Evolutionary conservation across 2,888 invertebrate genomes (phyloP), one percentile per base, ranked within the genome.

Genomic region (Lepidonotus clava): DNA sequence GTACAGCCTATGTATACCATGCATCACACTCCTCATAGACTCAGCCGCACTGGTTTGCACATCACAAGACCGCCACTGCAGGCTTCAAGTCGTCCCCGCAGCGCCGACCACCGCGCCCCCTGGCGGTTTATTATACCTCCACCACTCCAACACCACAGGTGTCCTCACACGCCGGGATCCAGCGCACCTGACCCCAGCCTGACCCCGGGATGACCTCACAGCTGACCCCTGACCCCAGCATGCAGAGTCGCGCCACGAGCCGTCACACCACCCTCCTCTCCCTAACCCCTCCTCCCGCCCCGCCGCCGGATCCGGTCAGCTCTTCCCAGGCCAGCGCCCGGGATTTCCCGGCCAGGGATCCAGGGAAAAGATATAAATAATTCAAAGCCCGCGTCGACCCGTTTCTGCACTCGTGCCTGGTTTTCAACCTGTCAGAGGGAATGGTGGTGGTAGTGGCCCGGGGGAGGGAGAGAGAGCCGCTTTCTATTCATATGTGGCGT

Each of bases 341-440:
- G 56, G 8, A 11, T 56, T 4, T 14, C 18, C 56, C 56, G 4
- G 56, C 4, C 8, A 21, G 56, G 56, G 56, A 8, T 56, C n/a
- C 46, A 56, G n/a, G 56, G 56, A n/a, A 56, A 18, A n/a, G 56
- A 18, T 56, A 56, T 56, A 56, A 56, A 56, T 56, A 56, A 56
- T 56, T 56, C 56, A 56, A 5, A n/a, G 56, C n/a, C 56, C n/a
- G n/a, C n/a, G 18, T 56, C 56, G 4, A 56, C n/a, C 56, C n/a
- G n/a, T n/a, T n/a, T 56, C 56, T 4, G n/a, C n/a, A n/a, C 56
- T 56, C 56, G 14, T 56, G 56, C n/a, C n/a, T 46, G 46, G 46
- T 46, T 46, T 11, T 6, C 46, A 46, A 46, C 46, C 46, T 46
- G 46, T 46, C 46, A 46, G 46, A 6, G 46, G 46, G 46, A 46